Base-by-base conservation (phyloP, 2,888 invertebrate species). In the Arrhopalites spinosus region DNA sequence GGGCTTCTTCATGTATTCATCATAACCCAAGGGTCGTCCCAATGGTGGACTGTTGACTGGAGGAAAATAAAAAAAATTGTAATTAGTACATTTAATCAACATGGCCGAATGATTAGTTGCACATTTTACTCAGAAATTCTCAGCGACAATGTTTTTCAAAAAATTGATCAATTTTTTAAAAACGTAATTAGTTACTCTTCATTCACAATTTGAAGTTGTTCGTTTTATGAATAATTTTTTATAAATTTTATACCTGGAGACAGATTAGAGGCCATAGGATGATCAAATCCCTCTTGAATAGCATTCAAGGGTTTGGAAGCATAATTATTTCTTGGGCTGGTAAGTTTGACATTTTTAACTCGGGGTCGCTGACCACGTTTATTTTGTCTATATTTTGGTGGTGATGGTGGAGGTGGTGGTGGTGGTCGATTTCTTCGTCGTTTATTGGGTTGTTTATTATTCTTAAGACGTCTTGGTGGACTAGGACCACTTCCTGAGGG, bases 1-100 rank as follows among this genome's bases (percentile, higher is more conserved):
- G 17, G 82, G 82, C 73, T 78, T 67, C 27, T 77, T 74, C 82
- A 82, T 82, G 75, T 82, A 82, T 69, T 82, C 82, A 43, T 82
- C 81, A 53, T 75, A 81, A 17, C 78, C 76, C 70, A 82, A 63
- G 5, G 82, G 82, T 77, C 82, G 66, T 61, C 82, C 82, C 13
- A 82, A 69, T 0, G 82, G 76, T 13, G 82, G 82, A 27, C 79
- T 79, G 64, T 79, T 79, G 2, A 81, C 81, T 11, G 81, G n/a
- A n/a, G n/a, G n/a, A n/a, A n/a, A n/a, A n/a, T n/a, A n/a, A n/a
- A n/a, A n/a, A n/a, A n/a, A n/a, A n/a, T n/a, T n/a, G n/a, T n/a
- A n/a, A n/a, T n/a, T n/a, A n/a, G n/a, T n/a, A n/a, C n/a, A n/a
- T n/a, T n/a, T n/a, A n/a, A n/a, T n/a, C n/a, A n/a, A n/a, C n/a